A percentile compares a stretch with the other conserved stretches of the same genome.
phyloP scores from a whole-genome alignment of 2,888 invertebrate genomes.

The Chesias legatella region DNA sequence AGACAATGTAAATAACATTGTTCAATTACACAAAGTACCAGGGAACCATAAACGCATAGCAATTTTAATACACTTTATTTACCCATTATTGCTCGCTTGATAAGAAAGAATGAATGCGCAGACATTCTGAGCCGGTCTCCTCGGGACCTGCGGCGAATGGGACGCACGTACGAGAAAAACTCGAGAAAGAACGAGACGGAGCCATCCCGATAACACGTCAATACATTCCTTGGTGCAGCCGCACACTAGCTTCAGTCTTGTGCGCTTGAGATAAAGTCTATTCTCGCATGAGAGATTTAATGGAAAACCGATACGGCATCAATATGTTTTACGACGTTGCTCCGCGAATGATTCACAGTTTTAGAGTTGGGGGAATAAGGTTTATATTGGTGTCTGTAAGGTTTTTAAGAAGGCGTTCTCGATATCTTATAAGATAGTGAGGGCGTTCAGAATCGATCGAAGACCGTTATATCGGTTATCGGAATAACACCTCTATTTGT shows the following conservation, averaged over 20 bases:
- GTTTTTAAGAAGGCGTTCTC: constrained; percentile 76
- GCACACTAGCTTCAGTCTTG: constrained; percentile 53
- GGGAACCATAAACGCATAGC: constrained; percentile 45
- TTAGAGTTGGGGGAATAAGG: constrained; percentile 44
- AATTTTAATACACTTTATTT: constrained; percentile 54
- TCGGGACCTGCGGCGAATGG: constrained; percentile 65
- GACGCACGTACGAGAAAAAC: constrained; percentile 64
- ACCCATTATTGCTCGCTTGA: constrained; percentile 56
- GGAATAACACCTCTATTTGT: constrained; percentile 74
- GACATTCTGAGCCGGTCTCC: constrained; percentile 68
- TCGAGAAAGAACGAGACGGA: constrained; percentile 62
- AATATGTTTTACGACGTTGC: constrained; percentile 69
- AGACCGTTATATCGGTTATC: constrained; percentile 67
- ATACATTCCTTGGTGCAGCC: constrained; percentile 67
- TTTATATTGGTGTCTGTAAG: constrained; percentile 37
- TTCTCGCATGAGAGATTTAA: constrained; percentile 47
- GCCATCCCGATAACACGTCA: constrained; percentile 78
- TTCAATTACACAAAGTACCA: constrained; percentile 52
- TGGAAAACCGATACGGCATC: constrained; percentile 80
- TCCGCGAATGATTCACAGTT: constrained; percentile 43
- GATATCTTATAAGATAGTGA: constrained; percentile 79
- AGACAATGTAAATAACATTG: constrained; percentile 30
- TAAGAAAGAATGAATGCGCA: constrained; percentile 77
- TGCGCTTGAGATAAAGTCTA: constrained; percentile 36
- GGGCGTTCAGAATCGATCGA: constrained; percentile 77